Evolutionary conservation across 2,113 vertebrate species (phyloP).

Genomic region (Thamnophis sirtalis): DNA sequence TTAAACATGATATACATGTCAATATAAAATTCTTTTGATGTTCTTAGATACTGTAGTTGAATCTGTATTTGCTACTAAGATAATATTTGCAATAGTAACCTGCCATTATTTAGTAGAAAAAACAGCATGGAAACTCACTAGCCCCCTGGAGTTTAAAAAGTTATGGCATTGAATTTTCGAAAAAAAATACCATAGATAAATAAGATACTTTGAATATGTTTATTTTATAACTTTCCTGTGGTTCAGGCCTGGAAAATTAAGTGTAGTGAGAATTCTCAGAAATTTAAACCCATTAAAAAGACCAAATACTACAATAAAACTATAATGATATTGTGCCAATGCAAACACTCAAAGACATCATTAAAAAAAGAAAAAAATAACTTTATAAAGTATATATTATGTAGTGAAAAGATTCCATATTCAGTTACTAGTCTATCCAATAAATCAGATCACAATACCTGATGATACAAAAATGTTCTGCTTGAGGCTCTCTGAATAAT

Average conservation of each 20-base stretch:
- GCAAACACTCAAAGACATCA: background rate
- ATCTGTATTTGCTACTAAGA: background rate
- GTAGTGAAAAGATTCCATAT: background rate
- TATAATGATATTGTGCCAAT: background rate
- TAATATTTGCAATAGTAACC: constrained; percentile 3
- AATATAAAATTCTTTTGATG: background rate
- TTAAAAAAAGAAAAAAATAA: background rate
- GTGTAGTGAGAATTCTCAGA: background rate
- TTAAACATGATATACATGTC: background rate
- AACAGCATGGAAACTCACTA: constrained; percentile 12
- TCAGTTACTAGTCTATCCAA: background rate
- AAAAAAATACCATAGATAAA: constrained; percentile 24
- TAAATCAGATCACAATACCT: background rate
- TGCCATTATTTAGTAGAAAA: constrained; percentile 3
- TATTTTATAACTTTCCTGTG: constrained; percentile 14
- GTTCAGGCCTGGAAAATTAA: background rate
- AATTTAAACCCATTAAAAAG: background rate
- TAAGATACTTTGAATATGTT: constrained; percentile 9
- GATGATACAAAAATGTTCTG: background rate
- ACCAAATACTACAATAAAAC: background rate
- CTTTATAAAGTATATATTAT: background rate
- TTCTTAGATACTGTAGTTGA: background rate
- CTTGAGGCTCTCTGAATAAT: background rate
- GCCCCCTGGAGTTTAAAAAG: constrained; percentile 1
- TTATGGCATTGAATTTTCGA: constrained; percentile 3